A percentile compares a stretch with the other conserved stretches of the same genome.
phyloP scores from a whole-genome alignment of 2,888 invertebrate species.

The Tenthredo livida region DNA sequence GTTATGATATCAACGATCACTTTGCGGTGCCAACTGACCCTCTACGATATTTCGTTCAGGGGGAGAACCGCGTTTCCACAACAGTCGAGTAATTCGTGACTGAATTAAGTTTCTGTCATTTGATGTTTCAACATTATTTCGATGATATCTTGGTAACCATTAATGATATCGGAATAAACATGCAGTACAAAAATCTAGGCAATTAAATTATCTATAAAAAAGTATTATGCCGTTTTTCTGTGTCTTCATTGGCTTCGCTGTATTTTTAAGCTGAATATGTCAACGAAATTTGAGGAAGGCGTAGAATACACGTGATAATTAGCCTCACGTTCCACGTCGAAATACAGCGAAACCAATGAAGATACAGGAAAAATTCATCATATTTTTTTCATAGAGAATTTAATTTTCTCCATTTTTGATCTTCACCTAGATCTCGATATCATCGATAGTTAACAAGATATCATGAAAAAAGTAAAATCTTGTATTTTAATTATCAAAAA shows the following conservation, averaged over 20 bases:
- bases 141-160: not conserved
- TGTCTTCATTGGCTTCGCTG: not conserved
- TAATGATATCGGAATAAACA: not conserved
- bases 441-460: not conserved
- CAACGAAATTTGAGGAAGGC: not conserved
- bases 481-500: no score
- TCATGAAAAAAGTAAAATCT: not conserved
- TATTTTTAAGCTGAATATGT: not conserved
- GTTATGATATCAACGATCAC: not conserved
- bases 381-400: not conserved
- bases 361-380: not conserved
- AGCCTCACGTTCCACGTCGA: not conserved
- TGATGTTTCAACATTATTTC: not conserved
- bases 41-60: conserved; percentile 37
- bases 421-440: not conserved
- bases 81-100: not conserved
- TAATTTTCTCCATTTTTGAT: not conserved
- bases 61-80: conserved; percentile 12
- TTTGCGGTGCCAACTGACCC: not conserved
- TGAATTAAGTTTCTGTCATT: not conserved
- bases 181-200: not conserved
- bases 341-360: not conserved
- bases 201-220: not conserved
- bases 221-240: not conserved
- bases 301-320: not conserved